Conservation (phyloP, 2,113 vertebrate species). For the Apodemus speciosus region DNA sequence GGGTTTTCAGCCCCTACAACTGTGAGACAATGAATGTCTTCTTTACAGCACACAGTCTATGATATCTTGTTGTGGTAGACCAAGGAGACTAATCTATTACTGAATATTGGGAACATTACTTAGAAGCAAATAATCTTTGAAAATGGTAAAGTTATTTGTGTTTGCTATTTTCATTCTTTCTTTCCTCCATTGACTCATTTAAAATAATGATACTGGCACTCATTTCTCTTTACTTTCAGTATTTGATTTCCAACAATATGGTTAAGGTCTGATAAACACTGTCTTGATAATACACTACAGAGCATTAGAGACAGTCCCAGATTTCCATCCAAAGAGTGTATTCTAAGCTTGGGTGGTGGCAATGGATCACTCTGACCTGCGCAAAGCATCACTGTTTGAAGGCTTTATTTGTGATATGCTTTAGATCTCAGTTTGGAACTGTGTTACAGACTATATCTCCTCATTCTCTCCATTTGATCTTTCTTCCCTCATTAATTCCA, state of each 20-base stretch:
- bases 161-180: background rate
- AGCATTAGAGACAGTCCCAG: background rate
- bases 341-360: background rate
- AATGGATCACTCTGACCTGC: background rate
- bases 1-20: conserved; percentile 4
- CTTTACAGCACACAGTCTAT: background rate
- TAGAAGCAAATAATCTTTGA: conserved; percentile 31
- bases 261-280: conserved; percentile 17
- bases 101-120: conserved; percentile 41
- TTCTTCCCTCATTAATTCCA: conserved; percentile 25
- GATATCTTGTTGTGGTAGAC: conserved; percentile 22
- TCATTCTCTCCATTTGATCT: conserved; percentile 28
- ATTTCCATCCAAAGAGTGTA: conserved; percentile 45
- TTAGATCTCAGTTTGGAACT: background rate
- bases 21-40: conserved; percentile 50
- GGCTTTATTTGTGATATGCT: conserved; percentile 22
- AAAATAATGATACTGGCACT: background rate
- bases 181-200: background rate
- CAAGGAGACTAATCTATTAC: background rate
- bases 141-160: background rate
- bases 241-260: background rate
- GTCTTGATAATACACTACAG: conserved; percentile 8
- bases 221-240: conserved; percentile 26
- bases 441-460: conserved; percentile 4
- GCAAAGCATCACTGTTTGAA: conserved; percentile 12